phyloP scores from a whole-genome alignment of 37 sponge, comb jelly and placozoan species.

The Cliona cf. orientalis region DNA sequence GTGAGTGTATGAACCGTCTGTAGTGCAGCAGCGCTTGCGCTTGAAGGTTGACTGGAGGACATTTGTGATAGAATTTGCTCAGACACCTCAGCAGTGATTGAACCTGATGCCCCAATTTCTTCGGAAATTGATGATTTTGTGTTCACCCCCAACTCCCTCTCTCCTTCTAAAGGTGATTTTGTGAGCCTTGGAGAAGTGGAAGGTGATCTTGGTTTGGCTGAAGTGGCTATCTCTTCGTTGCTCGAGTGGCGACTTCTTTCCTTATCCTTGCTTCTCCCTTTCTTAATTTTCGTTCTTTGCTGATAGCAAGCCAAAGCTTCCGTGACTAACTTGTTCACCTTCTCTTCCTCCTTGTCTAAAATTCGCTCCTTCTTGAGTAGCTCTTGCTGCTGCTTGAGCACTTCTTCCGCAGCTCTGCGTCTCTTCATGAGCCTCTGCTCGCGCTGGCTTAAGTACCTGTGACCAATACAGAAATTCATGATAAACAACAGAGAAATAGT shows the following conservation, averaged over 20 bases:
- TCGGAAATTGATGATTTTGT: background rate
- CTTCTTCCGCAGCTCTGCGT: constrained; percentile 54
- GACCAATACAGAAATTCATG: background rate
- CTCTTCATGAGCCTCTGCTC: constrained; percentile 53
- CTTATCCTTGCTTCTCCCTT: constrained; percentile 11
- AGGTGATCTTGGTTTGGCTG: background rate
- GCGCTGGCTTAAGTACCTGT: constrained; percentile 50
- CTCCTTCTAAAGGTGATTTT: background rate
- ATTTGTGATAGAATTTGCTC: no score
- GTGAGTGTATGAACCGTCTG: background rate
- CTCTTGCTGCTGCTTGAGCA: constrained; percentile 41
- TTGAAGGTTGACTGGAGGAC: no score
- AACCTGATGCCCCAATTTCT: background rate
- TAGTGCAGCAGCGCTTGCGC: background rate
- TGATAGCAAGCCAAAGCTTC: constrained; percentile 21
- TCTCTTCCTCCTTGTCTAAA: constrained; percentile 48
- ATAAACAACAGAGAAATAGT: no score
- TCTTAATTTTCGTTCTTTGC: background rate
- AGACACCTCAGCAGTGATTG: constrained; percentile 18
- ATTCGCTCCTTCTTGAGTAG: constrained; percentile 62
- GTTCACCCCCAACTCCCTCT: background rate
- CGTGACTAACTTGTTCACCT: constrained; percentile 20
- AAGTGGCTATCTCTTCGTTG: background rate
- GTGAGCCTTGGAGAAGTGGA: background rate
- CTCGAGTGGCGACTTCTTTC: background rate